Conservation (phyloP, 1,140 invertebrate species). For the Cyrtorhinus lividipennis region DNA sequence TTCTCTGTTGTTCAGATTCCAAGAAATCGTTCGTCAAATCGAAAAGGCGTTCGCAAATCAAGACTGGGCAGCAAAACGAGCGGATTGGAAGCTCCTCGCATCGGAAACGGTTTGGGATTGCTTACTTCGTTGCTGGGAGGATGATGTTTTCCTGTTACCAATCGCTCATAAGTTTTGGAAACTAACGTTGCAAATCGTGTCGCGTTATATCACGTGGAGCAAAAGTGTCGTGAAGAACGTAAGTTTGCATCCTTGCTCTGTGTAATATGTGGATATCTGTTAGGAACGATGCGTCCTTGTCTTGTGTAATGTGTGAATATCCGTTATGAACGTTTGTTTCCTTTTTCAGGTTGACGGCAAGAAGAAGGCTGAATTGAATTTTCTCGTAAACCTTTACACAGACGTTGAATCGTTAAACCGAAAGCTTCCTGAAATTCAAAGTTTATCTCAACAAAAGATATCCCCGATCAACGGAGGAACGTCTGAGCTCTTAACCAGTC, state of each 20-base stretch:
- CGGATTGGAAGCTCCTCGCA: slow-evolving; percentile 18
- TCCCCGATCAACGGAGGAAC: slow-evolving; percentile 8
- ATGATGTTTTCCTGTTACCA: slow-evolving; percentile 55
- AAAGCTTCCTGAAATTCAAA: slow-evolving; percentile 29
- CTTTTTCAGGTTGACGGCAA: neutral
- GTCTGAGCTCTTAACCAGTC: neutral
- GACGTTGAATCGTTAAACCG: slow-evolving; percentile 33
- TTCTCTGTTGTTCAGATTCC: slow-evolving; percentile 40
- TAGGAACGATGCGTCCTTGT: too few relatives aligned
- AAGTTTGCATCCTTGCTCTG: neutral
- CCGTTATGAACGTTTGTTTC: too few relatives aligned
- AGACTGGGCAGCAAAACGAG: slow-evolving; percentile 4
- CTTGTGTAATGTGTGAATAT: too few relatives aligned
- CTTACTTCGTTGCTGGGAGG: slow-evolving; percentile 52
- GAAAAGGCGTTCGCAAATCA: slow-evolving; percentile 40
- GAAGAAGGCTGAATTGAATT: slow-evolving; percentile 29
- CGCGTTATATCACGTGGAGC: slow-evolving; percentile 59
- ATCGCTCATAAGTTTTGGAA: slow-evolving; percentile 74
- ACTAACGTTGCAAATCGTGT: slow-evolving; percentile 62
- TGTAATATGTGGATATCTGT: too few relatives aligned
- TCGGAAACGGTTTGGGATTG: slow-evolving; percentile 40
- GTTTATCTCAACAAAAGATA: neutral
- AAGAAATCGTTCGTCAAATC: slow-evolving; percentile 65
- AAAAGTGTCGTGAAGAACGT: slow-evolving; percentile 25
- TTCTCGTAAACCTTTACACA: slow-evolving; percentile 34